Base-by-base conservation (phyloP, 64 coral and sea anemone genomes). In the Montipora sp. region DNA sequence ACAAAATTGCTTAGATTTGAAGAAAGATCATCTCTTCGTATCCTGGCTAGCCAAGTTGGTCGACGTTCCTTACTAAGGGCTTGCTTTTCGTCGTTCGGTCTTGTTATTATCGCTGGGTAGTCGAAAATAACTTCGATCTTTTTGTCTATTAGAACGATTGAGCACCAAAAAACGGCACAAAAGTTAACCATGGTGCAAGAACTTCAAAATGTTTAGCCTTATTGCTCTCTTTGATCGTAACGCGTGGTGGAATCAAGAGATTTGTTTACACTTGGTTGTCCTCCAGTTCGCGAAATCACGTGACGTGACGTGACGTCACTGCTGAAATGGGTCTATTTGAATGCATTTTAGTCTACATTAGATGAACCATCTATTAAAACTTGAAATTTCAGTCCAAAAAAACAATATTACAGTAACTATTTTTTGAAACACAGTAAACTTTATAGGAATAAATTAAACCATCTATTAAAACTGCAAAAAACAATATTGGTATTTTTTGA, bases 51-150 rank as follows among this genome's bases (percentile, higher is more conserved):
- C 84, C 84, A 87, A 70, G 59, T 87, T 46, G 59, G 61, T 87
- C 84, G 65, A 66, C 84, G 84, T 87, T 87, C 84, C 66, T 74
- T 87, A 46, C 84, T 87, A 43, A 87, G 44, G 16, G 84, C 66
- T 70, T 73, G 84, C 84, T 87, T 87, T 87, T 87, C 15, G 27
- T 20, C 59, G 84, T 87, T 87, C 24, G 4, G 0, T 87, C 84
- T 87, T 45, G 66, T 70, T 22, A 74, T 73, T 74, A 87, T 87
- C 44, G 84, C 69, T 43, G 50, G 50, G 78, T n/a, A 81, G 18
- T 3, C 44, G 78, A 55, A 51, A 81, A 55, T 81, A 7, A 19
- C 3, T 87, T 70, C 14, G 19, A 47, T 87, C 84, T 59, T 81
- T 81, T 81, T 81, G 49, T 81, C 79, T 81, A 16, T 81, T 57